Evolutionary conservation across 1,140 invertebrate genomes (phyloP), one percentile per base, ranked within the genome.

Genomic region (Monochamus saltuarius): DNA sequence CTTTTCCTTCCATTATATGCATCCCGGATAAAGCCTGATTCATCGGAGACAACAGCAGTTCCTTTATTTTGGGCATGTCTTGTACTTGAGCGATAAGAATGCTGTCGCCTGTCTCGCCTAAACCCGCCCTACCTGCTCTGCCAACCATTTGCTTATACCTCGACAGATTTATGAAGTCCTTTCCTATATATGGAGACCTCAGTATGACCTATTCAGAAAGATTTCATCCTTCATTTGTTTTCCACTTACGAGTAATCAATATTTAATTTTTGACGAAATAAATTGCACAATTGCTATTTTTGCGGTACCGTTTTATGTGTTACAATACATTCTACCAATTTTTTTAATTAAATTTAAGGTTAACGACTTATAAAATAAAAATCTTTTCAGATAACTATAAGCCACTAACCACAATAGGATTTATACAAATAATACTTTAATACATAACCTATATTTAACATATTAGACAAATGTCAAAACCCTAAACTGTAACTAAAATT

Each of bases 81-180:
- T 67, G 68, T 38, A 68, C 71, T 62, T 81, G 79, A 59, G 83
- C 84, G 17, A 92, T 84, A 1, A 91, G 71, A 71, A 90, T 87
- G 73, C 90, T 94, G 73, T 97, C 93, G 36, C 94, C 92, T 51
- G 83, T 80, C 60, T 85, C 82, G 43, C 90, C 89, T 55, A 92
- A 82, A 1, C 90, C 90, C 1, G 90, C 88, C 61, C 91, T 77
- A 7, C 93, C 92, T 37, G 92, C 92, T 66, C 94, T 77, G 0
- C 96, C 93, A 61, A 90, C 83, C 95, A 99, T 98, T 85, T 99
- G 96, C 70, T 95, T 92, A 73, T 98, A 98, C 67, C 87, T 85
- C 66, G 86, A 88, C 11, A 89, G 80, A 47, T 84, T 86, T 38
- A 98, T 82, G 73, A 93, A 90, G 8, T 88, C 81, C 42, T 78